A percentile compares a stretch with the other conserved stretches of the same genome.
Conservation (phyloP, 2,113 vertebrate genomes). For the Misgurnus mizolepis region DNA sequence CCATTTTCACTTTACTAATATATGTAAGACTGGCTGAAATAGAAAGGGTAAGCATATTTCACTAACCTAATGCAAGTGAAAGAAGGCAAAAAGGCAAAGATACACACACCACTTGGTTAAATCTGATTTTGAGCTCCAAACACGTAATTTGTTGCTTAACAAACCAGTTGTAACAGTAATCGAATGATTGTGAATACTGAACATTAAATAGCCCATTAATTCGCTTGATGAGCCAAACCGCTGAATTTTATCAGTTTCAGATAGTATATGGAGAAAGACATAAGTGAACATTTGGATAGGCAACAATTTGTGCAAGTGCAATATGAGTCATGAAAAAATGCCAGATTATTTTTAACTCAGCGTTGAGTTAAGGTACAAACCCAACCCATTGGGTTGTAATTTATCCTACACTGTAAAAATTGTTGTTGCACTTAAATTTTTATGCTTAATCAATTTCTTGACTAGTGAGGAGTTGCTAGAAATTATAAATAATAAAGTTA, state of each 20-base stretch:
- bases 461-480: no score
- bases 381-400: no score
- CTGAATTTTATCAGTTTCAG: not conserved
- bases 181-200: not conserved
- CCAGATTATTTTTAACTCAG: no score
- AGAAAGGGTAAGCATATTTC: conserved; percentile 1
- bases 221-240: no score
- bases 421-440: no score
- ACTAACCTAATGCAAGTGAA: not conserved
- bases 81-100: not conserved
- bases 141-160: not conserved
- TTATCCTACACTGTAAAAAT: no score
- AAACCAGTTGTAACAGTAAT: not conserved
- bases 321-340: no score
- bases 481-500: no score
- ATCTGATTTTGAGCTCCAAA: not conserved
- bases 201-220: not conserved
- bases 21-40: not conserved
- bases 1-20: conserved; percentile 9
- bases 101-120: not conserved
- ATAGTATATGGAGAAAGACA: not conserved
- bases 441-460: no score
- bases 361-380: no score
- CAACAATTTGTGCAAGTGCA: no score
- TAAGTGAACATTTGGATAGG: no score